These are phyloP conservation scores for Muscicapa adusta DNA, from an alignment of 2,113 vertebrate genomes.

Conservation along the genomic window DNA sequence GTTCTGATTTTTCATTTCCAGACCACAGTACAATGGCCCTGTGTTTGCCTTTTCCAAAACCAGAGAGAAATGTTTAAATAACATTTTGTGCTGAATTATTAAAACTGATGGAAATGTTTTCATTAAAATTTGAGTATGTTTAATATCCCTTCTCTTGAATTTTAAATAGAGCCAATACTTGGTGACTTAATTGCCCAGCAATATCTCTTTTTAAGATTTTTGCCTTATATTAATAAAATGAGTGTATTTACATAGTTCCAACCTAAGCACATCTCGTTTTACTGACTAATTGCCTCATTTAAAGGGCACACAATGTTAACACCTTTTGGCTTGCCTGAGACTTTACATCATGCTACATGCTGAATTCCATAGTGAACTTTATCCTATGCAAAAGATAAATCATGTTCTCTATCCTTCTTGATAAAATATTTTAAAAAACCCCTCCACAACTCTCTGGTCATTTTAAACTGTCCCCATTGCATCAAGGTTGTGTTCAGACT, in stretches of 20 bases:
- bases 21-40: not conserved
- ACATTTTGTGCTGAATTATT: conserved; percentile 45
- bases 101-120: conserved; percentile 38
- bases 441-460: not conserved
- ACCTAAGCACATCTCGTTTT: conserved; percentile 22
- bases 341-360: conserved; percentile 13
- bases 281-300: conserved; percentile 31
- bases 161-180: conserved; percentile 30
- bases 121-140: conserved; percentile 45
- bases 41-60: conserved; percentile 29
- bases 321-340: conserved; percentile 30
- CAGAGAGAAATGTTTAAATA: conserved; percentile 15
- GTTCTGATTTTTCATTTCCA: not conserved
- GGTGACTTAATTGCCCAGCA: conserved; percentile 28
- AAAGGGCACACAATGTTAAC: conserved; percentile 45
- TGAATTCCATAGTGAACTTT: not conserved
- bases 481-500: not conserved
- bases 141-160: conserved; percentile 25
- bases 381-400: not conserved
- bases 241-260: conserved; percentile 29
- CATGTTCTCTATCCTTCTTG: not conserved
- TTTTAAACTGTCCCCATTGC: not conserved
- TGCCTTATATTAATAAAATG: conserved; percentile 32
- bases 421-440: not conserved
- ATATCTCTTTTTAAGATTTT: conserved; percentile 34